phyloP scores from a whole-genome alignment of 2,797 vertebrate genomes.

The Cephalopachus bancanus region DNA sequence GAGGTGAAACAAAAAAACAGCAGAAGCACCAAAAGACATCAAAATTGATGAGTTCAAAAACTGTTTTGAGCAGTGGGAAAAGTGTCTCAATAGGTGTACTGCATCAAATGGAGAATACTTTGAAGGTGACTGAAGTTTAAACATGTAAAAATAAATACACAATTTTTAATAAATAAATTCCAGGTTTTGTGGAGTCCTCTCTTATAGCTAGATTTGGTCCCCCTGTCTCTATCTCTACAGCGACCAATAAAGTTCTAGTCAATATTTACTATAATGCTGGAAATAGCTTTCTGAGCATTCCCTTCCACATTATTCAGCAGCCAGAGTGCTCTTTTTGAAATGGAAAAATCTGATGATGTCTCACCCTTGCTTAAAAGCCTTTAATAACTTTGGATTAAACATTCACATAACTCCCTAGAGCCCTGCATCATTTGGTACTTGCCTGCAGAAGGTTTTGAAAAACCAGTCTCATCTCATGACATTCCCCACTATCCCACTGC shows the following conservation, averaged over 20 bases:
- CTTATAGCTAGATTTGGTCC: background rate
- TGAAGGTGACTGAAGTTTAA: no score
- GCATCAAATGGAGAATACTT: no score
- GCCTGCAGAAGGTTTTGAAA: background rate
- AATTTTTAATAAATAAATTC: no score
- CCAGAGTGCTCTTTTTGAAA: constrained; percentile 3
- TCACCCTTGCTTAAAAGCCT: constrained; percentile 16
- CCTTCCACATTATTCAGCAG: background rate
- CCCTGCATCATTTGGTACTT: background rate
- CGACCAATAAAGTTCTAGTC: background rate
- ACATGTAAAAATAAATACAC: no score
- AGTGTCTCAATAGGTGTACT: no score
- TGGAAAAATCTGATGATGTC: constrained; percentile 10
- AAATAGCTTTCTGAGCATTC: background rate
- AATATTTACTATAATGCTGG: background rate
- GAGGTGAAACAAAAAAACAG: no score
- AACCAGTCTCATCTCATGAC: background rate
- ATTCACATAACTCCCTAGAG: background rate
- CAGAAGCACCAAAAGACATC: no score
- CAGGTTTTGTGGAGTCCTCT: no score
- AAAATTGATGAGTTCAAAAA: no score
- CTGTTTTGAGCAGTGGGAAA: no score
- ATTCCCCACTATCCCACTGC: background rate
- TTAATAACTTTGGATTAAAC: constrained; percentile 12
- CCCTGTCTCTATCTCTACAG: background rate